Percentiles rank a stretch among this genome's conserved stretches.
These are phyloP conservation scores for Panthera tigris DNA, from an alignment of 2,113 vertebrate species.

Conservation along the genomic window DNA sequence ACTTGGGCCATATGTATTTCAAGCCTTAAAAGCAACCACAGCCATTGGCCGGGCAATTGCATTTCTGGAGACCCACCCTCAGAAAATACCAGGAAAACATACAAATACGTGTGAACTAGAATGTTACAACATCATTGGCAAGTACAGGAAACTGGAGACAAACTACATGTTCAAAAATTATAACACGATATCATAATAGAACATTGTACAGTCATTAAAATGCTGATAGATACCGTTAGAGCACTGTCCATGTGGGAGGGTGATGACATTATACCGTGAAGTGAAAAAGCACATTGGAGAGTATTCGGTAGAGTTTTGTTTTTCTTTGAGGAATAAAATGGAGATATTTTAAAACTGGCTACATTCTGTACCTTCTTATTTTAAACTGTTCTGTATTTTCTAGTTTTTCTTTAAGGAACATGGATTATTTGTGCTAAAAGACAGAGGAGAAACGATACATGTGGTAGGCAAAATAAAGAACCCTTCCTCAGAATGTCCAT, in stretches of 20 bases:
- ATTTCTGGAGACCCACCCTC: neutral
- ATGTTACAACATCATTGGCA: neutral
- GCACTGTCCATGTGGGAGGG: neutral
- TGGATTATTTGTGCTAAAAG: neutral
- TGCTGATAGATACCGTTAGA: neutral
- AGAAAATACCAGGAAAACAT: neutral
- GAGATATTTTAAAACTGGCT: neutral
- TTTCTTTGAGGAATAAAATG: neutral
- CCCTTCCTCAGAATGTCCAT: neutral
- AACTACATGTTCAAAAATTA: neutral
- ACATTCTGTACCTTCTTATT: neutral
- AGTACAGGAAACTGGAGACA: neutral
- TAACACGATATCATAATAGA: neutral
- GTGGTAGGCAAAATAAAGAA: neutral
- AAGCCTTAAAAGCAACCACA: neutral
- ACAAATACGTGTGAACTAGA: neutral
- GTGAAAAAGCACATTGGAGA: neutral
- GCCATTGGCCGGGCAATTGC: neutral
- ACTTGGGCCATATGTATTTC: neutral
- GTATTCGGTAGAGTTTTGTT: neutral
- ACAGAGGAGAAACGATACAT: neutral
- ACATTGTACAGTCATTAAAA: neutral
- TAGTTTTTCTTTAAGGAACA: neutral
- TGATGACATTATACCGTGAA: neutral
- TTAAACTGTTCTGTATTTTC: neutral